These are phyloP conservation scores for Pyrocephalus nanus DNA, from an alignment of 2,797 vertebrate genomes.

Conservation along the genomic window DNA sequence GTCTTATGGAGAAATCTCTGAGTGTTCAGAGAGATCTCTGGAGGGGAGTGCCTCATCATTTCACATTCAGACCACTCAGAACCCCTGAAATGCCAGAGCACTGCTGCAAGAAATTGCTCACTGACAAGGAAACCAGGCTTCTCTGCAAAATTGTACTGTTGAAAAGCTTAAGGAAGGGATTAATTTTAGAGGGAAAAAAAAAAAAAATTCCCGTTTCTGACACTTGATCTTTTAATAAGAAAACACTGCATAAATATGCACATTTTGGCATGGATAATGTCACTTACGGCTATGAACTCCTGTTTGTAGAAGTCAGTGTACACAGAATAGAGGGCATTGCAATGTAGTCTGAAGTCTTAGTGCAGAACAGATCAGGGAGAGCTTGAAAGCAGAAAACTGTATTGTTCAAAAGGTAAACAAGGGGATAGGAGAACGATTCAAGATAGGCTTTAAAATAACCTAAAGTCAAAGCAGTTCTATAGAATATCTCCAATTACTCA, in stretches of 20 bases:
- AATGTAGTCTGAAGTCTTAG: neutral
- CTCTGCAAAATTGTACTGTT: neutral
- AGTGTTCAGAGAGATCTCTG: neutral
- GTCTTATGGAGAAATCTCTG: neutral
- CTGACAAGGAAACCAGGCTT: neutral
- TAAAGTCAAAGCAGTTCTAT: conserved; percentile 29
- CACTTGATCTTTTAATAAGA: neutral
- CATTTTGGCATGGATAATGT: neutral
- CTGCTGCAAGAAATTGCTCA: neutral
- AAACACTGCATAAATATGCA: neutral
- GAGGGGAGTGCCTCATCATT: neutral
- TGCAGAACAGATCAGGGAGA: neutral
- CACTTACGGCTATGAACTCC: neutral
- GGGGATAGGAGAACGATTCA: conserved; percentile 9
- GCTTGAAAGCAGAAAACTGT: neutral
- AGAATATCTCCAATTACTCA: conserved; percentile 49
- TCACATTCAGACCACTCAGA: neutral
- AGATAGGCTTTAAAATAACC: conserved; percentile 52
- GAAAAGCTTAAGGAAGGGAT: neutral
- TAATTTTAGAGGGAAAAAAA: neutral
- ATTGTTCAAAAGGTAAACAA: neutral
- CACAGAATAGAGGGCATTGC: neutral
- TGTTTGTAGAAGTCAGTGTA: neutral
- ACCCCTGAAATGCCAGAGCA: neutral
- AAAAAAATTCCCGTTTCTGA: neutral